Evolutionary conservation across 2,113 vertebrate species (phyloP), one percentile per base, ranked within the genome.

Genomic region (Rousettus leschenaultii): DNA sequence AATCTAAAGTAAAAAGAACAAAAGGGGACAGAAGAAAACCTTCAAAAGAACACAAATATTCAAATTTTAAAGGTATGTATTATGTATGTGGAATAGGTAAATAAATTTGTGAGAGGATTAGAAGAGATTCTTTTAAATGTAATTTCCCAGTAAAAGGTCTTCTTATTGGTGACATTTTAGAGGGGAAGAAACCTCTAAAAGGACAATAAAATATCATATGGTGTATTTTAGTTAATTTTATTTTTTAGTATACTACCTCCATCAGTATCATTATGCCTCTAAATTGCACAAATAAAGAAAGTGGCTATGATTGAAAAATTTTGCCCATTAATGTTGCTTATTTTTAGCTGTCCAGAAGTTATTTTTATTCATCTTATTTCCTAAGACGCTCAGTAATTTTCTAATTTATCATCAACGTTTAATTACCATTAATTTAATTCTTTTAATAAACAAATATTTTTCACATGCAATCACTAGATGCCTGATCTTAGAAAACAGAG

Each of bases 1-100:
- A 94, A 97, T 90, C 48, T 80, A 78, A 96, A 97, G 95, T 92
- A 30, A 80, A 63, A 77, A 78, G 40, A 96, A 93, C 63, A 82
- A 95, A 87, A 86, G 83, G 79, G 91, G 61, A 21, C 51, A 35
- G n/a, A 5, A 80, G 65, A 43, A 92, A 65, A 43, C 57, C 48
- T 87, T 94, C 45, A 40, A 77, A 78, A 43, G 43, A 35, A 89
- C 26, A 68, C 15, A 19, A 19, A 71, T 66, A 11, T 84, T 88
- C 66, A 78, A 26, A 16, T 35, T 68, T 24, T 85, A n/a, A 63
- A 94, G 48, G 2, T 61, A 74, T n/a, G 21, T 79, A 28, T 74
- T 85, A 35, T 28, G 65, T 30, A 66, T 57, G 28, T 11, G 48
- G 13, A 22, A 74, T 65, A 48, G 12, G 2, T 92, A 66, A 73